Evolutionary conservation across 2,797 vertebrate species (phyloP), one percentile per base, ranked within the genome.

Genomic region (Halcyon leucocephala): DNA sequence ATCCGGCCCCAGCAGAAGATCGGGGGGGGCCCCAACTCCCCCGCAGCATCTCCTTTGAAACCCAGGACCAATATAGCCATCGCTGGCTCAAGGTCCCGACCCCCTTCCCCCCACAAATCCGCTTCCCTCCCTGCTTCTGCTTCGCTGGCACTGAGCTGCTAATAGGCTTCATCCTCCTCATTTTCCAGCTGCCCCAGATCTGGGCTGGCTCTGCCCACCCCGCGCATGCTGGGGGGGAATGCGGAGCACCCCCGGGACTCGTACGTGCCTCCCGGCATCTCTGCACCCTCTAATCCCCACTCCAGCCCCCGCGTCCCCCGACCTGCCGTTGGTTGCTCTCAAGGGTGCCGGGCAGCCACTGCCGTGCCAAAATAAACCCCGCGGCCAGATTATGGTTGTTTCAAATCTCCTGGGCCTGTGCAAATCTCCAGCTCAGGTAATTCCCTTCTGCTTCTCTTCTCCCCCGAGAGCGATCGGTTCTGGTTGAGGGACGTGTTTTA

Each of bases 131-230:
- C 82, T 2, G 9, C 92, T 91, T 96, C 93, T 95, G 90, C 95
- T 93, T 91, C 33, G 87, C 93, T 95, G 80, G 92, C 90, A 88
- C 93, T 96, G 95, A 95, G 94, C 96, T 86, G 96, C 92, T 96
- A 97, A 96, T 95, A 96, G 96, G 94, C 94, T 97, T 96, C 90
- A 4, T 93, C 93, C 94, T 96, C 94, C 88, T 94, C 86, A 67
- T 95, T 95, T 95, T 96, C 94, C 96, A 94, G 94, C 95, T 95
- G 95, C 85, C 94, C 94, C 94, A 95, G 91, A 91, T 95, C 90
- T 13, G 52, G 29, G 86, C 88, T 55, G 89, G 55, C 89, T 70
- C 83, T 95, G 94, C 86, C 82, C n/a, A 7, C 73, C 71, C 82
- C 4, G 6, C 18, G 8, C 5, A 0, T 1, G 2, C 21, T 1